Evolutionary conservation across 2,888 invertebrate species (phyloP), one percentile per base, ranked within the genome.

Genomic region (Hypomecis punctinalis): DNA sequence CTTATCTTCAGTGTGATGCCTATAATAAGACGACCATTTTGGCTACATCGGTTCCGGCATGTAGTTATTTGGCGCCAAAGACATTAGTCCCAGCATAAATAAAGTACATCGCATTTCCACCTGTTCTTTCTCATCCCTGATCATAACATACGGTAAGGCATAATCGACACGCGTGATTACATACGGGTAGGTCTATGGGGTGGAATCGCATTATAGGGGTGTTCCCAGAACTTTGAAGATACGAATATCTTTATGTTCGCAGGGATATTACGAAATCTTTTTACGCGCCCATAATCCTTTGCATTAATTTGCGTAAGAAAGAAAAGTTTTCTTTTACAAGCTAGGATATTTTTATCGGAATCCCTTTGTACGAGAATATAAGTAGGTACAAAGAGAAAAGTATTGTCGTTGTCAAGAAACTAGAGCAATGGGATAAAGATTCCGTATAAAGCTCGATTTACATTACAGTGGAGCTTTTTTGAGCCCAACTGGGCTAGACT

Each of bases 261-360:
- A 42, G 55, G 63, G 51, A 65, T 69, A 68, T 68, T 58, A 63
- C 63, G 57, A 46, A 71, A 66, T 70, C 67, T 71, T 69, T 70
- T 72, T 69, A 69, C 61, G 65, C 42, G 66, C 51, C 67, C 67
- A 62, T 70, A 70, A 72, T 69, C 68, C 62, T 68, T 70, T 68
- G 66, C 66, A 66, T 68, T 73, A 64, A 69, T 72, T 70, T 68
- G 57, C 54, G 60, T 62, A 58, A 63, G 56, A 65, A 66, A 65
- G 65, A 53, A 61, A 66, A 58, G 54, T 48, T 54, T 53, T 46
- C 56, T 59, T 60, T 64, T 46, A 39, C n/a, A 13, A 45, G 47
- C 40, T 46, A 52, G 36, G 35, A 13, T 40, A 40, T 62, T 56
- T 43, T 45, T 45, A 40, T 45, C 46, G 40, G 36, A 64, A 56